phyloP scores from a whole-genome alignment of 2,797 vertebrate genomes.

The Antrozous pallidus region DNA sequence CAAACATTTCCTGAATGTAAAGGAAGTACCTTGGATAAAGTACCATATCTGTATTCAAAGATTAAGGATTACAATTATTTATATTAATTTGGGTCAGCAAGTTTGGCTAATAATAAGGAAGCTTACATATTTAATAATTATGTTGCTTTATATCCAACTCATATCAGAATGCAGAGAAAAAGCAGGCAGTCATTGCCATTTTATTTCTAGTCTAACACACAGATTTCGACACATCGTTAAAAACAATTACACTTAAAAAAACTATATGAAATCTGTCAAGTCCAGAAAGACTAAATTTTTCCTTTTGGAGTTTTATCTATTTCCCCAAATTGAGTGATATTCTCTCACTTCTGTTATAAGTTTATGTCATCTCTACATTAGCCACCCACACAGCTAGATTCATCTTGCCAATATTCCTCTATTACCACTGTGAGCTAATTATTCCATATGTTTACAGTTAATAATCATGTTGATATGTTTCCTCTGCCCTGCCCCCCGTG shows the following conservation, averaged over 20 bases:
- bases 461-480: slow-evolving; percentile 22
- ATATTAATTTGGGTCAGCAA: slow-evolving; percentile 11
- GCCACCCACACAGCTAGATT: neutral
- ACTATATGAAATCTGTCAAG: slow-evolving; percentile 32
- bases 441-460: slow-evolving; percentile 27
- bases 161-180: slow-evolving; percentile 19
- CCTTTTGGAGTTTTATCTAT: slow-evolving; percentile 9
- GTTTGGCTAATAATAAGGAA: neutral
- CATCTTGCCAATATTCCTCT: neutral
- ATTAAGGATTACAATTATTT: neutral
- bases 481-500: neutral
- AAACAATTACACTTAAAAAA: neutral
- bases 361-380: neutral
- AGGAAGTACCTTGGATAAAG: neutral
- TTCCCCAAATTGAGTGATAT: neutral
- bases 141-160: neutral
- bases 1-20: neutral
- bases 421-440: slow-evolving; percentile 28
- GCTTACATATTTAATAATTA: neutral
- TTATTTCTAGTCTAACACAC: neutral
- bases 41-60: neutral
- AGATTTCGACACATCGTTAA: neutral
- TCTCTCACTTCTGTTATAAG: slow-evolving; percentile 42
- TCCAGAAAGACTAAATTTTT: slow-evolving; percentile 25
- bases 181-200: neutral